phyloP scores from a whole-genome alignment of 2,888 invertebrate species.

The Tenthredo mesomela region DNA sequence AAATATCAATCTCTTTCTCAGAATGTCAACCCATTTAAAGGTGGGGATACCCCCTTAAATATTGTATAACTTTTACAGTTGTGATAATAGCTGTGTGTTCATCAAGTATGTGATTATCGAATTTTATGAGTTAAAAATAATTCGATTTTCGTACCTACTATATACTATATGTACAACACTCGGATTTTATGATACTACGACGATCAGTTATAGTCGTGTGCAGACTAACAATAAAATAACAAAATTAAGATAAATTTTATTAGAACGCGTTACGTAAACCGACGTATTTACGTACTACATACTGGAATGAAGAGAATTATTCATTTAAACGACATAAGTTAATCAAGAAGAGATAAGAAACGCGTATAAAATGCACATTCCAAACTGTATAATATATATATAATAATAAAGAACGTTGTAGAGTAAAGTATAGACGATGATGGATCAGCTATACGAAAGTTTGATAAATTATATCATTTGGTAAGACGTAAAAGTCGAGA shows the following conservation, averaged over 20 bases:
- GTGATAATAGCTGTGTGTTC: too few species aligned
- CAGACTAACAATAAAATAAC: neutral
- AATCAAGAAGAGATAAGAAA: neutral
- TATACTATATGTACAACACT: too few species aligned
- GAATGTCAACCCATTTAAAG: too few species aligned
- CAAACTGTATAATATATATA: too few species aligned
- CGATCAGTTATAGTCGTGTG: neutral
- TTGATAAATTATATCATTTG: neutral
- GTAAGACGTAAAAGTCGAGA: too few species aligned
- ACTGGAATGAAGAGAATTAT: neutral
- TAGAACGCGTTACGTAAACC: neutral
- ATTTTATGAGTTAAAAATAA: neutral
- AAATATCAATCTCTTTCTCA: too few species aligned
- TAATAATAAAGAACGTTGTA: too few species aligned
- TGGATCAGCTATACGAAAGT: neutral
- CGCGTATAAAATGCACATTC: slow-evolving; percentile 3
- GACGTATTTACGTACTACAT: neutral
- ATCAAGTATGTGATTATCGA: neutral
- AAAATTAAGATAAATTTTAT: neutral
- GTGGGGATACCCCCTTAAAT: too few species aligned
- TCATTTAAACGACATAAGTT: neutral
- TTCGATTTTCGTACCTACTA: neutral
- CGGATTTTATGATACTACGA: neutral
- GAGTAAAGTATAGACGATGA: neutral
- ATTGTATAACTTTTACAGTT: too few species aligned